Evolutionary conservation across 2,888 invertebrate genomes (phyloP), one percentile per base, ranked within the genome.

Genomic region (Baccha elongata): DNA sequence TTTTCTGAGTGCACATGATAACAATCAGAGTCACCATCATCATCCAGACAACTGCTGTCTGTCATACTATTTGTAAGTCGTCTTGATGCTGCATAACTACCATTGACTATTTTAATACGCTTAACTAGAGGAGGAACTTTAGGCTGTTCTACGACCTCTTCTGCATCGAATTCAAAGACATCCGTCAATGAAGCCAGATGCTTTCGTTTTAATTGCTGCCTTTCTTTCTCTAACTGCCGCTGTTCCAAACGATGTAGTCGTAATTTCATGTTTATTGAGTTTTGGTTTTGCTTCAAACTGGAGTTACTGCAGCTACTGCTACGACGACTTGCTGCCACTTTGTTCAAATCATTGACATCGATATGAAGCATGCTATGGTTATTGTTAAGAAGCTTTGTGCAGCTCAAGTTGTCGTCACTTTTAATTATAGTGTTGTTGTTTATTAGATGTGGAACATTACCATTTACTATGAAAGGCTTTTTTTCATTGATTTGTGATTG

Each of bases 81-180:
- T 32, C 83, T 80, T 26, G 85, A 71, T 5, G 83, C 74, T 0
- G 85, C 72, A 32, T 85, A 68, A 35, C 79, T 85, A 3, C 87
- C 87, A 74, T 87, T 87, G 0, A 87, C 85, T 55, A 87, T 85
- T 79, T 86, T 87, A 3, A 86, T 85, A n/a, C 88, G 85, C 29
- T 88, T 88, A 10, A 86, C 50, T 10, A 64, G 53, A 10, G 44
- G 48, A 23, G 75, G 62, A 55, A 40, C 52, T 46, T 50, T 71
- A 0, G 19, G 37, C 8, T 62, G 35, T 8, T 50, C 72, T 3
- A 23, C n/a, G 2, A 11, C 46, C 10, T 80, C 64, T 1, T 74
- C 69, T 5, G 19, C 8, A 19, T 67, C 65, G 2, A 58, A 68
- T 10, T 84, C 73, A 35, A 52, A 53, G 7, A 44, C 40, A 29